Evolutionary conservation across 2,888 invertebrate genomes (phyloP).

Genomic region (Platycheirus rosarum): DNA sequence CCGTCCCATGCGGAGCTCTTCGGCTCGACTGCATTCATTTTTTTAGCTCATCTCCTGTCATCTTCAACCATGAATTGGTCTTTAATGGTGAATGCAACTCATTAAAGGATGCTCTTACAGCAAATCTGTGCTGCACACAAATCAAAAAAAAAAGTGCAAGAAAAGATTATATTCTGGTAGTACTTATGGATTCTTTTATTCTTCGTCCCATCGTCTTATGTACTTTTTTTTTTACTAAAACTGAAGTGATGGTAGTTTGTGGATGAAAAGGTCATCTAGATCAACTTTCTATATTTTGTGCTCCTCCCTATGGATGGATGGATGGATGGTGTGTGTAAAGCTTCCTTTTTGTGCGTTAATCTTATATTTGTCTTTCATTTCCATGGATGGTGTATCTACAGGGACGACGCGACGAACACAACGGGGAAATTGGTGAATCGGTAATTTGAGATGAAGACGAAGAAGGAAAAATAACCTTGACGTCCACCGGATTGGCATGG

Average conservation of each 20-base stretch:
- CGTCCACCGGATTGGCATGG: slow-evolving; percentile 31
- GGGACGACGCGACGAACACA: no score
- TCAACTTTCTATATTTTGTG: slow-evolving; percentile 62
- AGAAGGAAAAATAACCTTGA: slow-evolving; percentile 59
- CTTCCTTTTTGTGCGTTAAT: slow-evolving; percentile 35
- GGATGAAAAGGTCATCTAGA: slow-evolving; percentile 69
- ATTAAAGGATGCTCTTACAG: slow-evolving; percentile 63
- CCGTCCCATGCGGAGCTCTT: background rate
- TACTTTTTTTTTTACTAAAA: slow-evolving; percentile 28
- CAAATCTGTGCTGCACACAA: slow-evolving; percentile 36
- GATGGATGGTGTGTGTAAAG: no score
- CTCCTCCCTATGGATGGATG: slow-evolving; percentile 1
- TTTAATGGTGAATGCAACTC: slow-evolving; percentile 72
- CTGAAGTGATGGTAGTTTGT: slow-evolving; percentile 42
- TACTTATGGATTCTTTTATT: slow-evolving; percentile 17
- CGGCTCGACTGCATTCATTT: slow-evolving; percentile 17
- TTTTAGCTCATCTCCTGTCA: slow-evolving; percentile 47
- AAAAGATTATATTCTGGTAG: slow-evolving; percentile 28
- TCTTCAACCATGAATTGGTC: slow-evolving; percentile 71
- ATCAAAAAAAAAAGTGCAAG: slow-evolving; percentile 15
- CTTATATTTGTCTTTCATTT: slow-evolving; percentile 31
- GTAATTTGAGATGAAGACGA: slow-evolving; percentile 55
- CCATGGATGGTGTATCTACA: background rate
- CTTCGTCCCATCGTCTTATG: slow-evolving; percentile 12
- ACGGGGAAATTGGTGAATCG: slow-evolving; percentile 41